Percentiles rank a stretch among this genome's conserved stretches.
Conservation (phyloP, 2,797 vertebrate species). For the Sebastes elongatus region DNA sequence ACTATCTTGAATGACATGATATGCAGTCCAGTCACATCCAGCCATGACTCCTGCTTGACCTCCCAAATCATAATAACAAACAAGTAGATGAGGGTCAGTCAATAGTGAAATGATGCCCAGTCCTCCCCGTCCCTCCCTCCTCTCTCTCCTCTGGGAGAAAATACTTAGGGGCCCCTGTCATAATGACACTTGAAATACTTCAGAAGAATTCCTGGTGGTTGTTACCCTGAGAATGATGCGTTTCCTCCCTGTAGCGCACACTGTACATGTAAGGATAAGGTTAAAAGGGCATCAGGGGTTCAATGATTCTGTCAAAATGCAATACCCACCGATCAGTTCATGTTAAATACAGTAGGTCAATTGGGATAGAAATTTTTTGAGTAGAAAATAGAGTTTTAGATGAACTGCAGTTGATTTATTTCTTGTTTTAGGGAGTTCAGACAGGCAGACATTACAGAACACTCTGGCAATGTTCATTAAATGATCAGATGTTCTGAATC, state of each 20-base stretch:
- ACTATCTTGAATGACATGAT: neutral
- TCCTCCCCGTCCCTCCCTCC: neutral
- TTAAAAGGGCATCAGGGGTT: neutral
- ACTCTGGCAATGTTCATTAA: neutral
- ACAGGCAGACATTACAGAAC: neutral
- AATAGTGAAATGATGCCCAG: slow-evolving; percentile 32
- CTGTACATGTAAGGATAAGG: slow-evolving; percentile 13
- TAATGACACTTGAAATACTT: slow-evolving; percentile 44
- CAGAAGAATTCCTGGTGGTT: slow-evolving; percentile 24
- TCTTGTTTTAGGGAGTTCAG: neutral
- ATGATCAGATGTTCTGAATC: neutral
- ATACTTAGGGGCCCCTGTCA: slow-evolving; percentile 24
- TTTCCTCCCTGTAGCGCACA: neutral
- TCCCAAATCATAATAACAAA: slow-evolving; percentile 37
- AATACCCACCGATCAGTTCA: neutral
- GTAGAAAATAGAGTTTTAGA: neutral
- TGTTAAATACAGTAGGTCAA: neutral
- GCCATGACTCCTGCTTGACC: slow-evolving; percentile 17
- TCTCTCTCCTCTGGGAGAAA: neutral
- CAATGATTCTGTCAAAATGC: slow-evolving; percentile 7
- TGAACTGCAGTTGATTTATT: neutral
- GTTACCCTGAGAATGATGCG: slow-evolving; percentile 10
- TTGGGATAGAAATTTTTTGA: neutral
- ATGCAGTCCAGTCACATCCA: neutral
- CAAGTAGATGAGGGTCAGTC: slow-evolving; percentile 16